Evolutionary conservation across 2,797 vertebrate genomes (phyloP).

Genomic region (Amphiprion clarkii): DNA sequence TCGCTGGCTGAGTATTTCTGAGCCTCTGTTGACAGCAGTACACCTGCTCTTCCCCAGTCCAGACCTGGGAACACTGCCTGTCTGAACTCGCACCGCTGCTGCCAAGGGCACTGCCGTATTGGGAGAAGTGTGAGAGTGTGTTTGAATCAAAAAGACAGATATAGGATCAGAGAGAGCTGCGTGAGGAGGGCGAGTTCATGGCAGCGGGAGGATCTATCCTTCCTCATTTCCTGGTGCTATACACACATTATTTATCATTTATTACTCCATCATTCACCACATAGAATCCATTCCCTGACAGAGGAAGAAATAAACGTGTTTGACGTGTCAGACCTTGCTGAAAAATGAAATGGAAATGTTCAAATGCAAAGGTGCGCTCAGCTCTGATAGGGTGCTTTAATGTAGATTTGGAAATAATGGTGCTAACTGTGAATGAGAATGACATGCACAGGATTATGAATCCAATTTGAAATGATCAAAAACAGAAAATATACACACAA

Average conservation of each 20-base stretch:
- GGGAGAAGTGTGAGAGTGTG: constrained; percentile 45
- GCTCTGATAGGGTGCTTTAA: too few species aligned
- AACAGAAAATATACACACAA: background rate
- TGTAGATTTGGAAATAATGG: too few species aligned
- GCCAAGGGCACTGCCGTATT: constrained; percentile 60
- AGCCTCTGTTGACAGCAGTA: constrained; percentile 71
- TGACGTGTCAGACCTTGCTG: too few species aligned
- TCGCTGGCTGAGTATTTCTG: constrained; percentile 62
- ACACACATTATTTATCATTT: constrained; percentile 30
- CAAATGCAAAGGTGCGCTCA: background rate
- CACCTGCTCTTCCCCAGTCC: constrained; percentile 66
- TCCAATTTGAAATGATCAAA: background rate
- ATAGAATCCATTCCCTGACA: constrained; percentile 26
- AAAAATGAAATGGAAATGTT: background rate
- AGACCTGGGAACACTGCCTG: constrained; percentile 42
- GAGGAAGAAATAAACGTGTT: background rate
- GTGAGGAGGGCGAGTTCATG: background rate
- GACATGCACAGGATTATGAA: background rate
- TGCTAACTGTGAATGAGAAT: background rate
- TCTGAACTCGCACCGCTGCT: constrained; percentile 33
- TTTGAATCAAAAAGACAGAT: constrained; percentile 32
- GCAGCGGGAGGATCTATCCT: constrained; percentile 9
- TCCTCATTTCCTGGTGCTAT: constrained; percentile 34
- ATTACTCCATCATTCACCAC: constrained; percentile 29
- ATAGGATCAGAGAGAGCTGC: background rate